Percentiles rank a stretch among this genome's conserved stretches.
These are phyloP conservation scores for Coregonus sp. DNA, from an alignment of 2,797 vertebrate species.

Conservation along the genomic window DNA sequence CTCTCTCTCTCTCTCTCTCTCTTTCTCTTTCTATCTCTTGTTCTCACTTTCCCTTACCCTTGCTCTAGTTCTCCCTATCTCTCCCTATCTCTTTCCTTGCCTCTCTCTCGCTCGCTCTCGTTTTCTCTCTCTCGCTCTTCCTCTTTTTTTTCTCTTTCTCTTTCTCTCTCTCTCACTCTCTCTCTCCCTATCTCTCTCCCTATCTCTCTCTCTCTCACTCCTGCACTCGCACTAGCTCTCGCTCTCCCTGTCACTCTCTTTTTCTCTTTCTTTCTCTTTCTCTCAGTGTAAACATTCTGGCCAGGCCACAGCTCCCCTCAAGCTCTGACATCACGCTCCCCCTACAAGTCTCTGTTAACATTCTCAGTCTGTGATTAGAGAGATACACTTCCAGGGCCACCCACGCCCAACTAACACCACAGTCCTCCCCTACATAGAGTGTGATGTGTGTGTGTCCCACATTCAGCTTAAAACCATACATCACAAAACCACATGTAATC, in stretches of 20 bases:
- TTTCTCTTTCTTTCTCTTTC: background rate
- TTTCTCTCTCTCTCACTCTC: background rate
- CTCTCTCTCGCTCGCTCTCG: too few species aligned
- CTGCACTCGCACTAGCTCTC: background rate
- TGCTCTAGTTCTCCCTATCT: background rate
- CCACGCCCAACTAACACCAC: background rate
- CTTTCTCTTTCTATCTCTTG: too few species aligned
- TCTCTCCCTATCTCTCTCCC: background rate
- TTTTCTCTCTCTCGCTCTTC: background rate
- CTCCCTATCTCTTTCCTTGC: too few species aligned
- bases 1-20: too few species aligned
- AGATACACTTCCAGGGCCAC: constrained; percentile 11
- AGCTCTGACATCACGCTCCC: background rate
- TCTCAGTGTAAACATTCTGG: constrained; percentile 5
- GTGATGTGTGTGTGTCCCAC: background rate
- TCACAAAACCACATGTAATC: background rate
- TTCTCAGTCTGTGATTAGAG: constrained; percentile 2
- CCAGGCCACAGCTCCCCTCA: background rate
- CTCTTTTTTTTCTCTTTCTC: background rate
- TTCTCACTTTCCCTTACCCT: too few species aligned
- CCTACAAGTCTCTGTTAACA: background rate
- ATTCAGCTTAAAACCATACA: background rate
- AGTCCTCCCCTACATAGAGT: background rate
- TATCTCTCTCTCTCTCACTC: background rate
- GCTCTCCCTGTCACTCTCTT: too few species aligned